Conservation (phyloP, 2,888 invertebrate species). For the Lasiommata megera region DNA sequence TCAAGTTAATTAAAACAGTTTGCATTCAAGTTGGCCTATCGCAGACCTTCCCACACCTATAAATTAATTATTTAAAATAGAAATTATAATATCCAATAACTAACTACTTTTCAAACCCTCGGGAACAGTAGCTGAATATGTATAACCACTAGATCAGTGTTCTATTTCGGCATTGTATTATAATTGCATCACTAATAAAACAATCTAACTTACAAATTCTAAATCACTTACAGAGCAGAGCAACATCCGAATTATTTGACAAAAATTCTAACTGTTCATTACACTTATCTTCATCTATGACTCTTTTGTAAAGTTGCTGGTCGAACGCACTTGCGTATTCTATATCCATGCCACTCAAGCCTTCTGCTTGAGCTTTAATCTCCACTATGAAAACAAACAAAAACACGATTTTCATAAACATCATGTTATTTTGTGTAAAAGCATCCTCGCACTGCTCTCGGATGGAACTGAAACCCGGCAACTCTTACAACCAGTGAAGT, state of each 20-base stretch:
- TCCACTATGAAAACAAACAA: neutral
- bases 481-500: neutral
- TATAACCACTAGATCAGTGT: too few relatives aligned
- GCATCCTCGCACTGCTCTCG: neutral
- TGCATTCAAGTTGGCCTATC: too few relatives aligned
- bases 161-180: too few relatives aligned
- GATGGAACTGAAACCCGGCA: neutral
- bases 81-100: too few relatives aligned
- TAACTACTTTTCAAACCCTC: too few relatives aligned
- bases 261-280: constrained; percentile 40
- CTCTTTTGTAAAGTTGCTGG: constrained; percentile 45
- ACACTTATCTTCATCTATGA: constrained; percentile 45
- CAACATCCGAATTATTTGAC: constrained; percentile 28
- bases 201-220: too few relatives aligned
- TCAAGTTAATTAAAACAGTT: too few relatives aligned
- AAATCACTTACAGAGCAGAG: constrained; percentile 42
- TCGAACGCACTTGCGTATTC: constrained; percentile 41
- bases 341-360: neutral
- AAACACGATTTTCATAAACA: neutral
- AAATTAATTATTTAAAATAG: too few relatives aligned
- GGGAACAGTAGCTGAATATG: too few relatives aligned
- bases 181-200: too few relatives aligned
- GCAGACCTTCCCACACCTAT: too few relatives aligned
- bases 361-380: neutral
- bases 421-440: neutral